Conservation (phyloP, 2,113 vertebrate genomes). For the Apodemus sylvaticus region DNA sequence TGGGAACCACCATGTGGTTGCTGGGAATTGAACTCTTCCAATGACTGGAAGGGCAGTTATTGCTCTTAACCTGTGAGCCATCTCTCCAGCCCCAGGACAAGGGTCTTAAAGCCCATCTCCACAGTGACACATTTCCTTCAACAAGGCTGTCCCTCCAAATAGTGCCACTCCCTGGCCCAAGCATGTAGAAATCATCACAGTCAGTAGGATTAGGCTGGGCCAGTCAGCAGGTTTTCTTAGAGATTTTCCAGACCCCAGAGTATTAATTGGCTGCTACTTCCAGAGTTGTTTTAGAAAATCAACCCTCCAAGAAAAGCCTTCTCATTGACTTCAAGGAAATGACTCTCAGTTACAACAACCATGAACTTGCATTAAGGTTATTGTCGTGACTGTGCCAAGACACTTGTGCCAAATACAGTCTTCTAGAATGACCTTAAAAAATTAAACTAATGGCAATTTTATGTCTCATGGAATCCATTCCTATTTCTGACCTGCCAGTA, state of each 20-base stretch:
- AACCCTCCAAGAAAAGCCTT: slow-evolving; percentile 58
- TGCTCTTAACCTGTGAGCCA: too few relatives aligned
- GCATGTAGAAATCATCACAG: too few relatives aligned
- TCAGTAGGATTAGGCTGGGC: background rate
- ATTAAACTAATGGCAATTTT: slow-evolving; percentile 54
- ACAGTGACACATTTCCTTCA: too few relatives aligned
- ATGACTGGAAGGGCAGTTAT: too few relatives aligned
- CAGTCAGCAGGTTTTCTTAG: background rate
- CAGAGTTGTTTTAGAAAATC: background rate
- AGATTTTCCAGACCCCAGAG: background rate
- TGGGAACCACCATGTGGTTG: too few relatives aligned
- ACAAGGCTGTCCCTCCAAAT: too few relatives aligned
- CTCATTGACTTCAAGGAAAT: slow-evolving; percentile 48
- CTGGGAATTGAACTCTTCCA: too few relatives aligned
- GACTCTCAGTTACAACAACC: background rate
- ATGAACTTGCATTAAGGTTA: slow-evolving; percentile 18
- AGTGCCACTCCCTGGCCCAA: too few relatives aligned
- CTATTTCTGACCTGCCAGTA: slow-evolving; percentile 10
- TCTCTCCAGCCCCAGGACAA: too few relatives aligned
- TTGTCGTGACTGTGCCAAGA: slow-evolving; percentile 33
- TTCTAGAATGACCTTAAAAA: slow-evolving; percentile 38
- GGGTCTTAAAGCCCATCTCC: too few relatives aligned
- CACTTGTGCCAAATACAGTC: slow-evolving; percentile 29
- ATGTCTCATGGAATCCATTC: slow-evolving; percentile 12
- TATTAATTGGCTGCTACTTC: background rate